Percentiles rank a stretch among this genome's conserved stretches.
phyloP scores from a whole-genome alignment of 1,140 invertebrate species.

The Philotrypesis tridentata region DNA sequence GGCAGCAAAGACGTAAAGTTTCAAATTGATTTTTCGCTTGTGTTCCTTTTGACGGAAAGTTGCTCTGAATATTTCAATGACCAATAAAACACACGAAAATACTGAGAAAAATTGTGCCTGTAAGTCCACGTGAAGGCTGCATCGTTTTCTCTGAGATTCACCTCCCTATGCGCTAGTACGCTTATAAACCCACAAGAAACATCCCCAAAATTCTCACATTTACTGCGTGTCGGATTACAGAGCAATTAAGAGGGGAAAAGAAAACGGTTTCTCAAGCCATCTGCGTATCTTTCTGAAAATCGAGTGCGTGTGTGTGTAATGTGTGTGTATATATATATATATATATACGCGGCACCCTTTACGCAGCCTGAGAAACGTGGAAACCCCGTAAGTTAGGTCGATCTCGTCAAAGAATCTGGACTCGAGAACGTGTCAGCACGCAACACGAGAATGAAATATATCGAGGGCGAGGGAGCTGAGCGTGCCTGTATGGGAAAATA shows the following conservation, averaged over 20 bases:
- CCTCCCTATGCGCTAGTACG: too few species aligned
- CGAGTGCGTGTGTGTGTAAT: neutral
- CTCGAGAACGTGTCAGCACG: neutral
- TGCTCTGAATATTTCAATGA: too few species aligned
- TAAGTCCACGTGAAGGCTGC: too few species aligned
- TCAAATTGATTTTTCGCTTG: neutral
- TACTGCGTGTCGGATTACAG: neutral
- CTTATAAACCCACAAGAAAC: neutral
- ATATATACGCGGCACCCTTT: neutral
- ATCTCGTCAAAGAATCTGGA: neutral
- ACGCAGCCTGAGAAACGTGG: neutral
- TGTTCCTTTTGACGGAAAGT: too few species aligned
- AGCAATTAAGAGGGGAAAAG: neutral
- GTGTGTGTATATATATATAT: neutral
- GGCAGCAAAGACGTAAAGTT: neutral
- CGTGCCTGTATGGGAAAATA: conserved; percentile 23
- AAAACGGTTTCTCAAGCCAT: neutral
- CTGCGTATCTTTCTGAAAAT: too few species aligned
- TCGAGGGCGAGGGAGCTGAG: neutral
- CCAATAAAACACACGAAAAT: too few species aligned
- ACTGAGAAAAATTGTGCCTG: too few species aligned
- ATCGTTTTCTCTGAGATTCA: too few species aligned
- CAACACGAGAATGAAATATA: conserved; percentile 32
- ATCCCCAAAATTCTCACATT: neutral
- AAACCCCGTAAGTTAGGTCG: conserved; percentile 18